Conservation (phyloP, 2,113 vertebrate species). For the Eublepharis macularius region DNA sequence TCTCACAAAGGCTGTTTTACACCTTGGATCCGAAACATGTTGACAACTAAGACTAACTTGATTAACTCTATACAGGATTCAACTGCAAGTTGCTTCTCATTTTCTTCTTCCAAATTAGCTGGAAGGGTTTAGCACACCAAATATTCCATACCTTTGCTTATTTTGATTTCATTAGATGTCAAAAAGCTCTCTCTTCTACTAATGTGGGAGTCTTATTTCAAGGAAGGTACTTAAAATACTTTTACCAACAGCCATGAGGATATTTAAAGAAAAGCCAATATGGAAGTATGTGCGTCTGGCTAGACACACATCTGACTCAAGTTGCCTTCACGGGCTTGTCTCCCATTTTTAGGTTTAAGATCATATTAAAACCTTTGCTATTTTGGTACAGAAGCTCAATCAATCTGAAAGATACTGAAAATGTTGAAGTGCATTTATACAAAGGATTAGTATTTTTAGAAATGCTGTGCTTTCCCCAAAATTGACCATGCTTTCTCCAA, state of each 20-base stretch:
- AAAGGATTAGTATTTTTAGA: background rate
- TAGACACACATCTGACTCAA: conserved; percentile 3
- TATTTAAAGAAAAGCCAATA: background rate
- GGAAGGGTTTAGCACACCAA: background rate
- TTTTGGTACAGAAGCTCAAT: background rate
- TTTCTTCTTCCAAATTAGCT: background rate
- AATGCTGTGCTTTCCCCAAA: background rate
- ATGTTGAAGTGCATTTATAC: background rate
- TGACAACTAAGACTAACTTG: no score
- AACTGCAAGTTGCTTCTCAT: background rate
- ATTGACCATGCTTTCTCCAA: background rate
- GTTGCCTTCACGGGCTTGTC: background rate
- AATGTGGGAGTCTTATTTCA: background rate
- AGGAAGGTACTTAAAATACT: background rate
- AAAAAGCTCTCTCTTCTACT: background rate
- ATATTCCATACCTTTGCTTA: background rate
- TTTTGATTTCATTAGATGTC: background rate
- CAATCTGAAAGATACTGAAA: background rate
- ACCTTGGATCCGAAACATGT: conserved; percentile 12
- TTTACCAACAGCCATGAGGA: background rate
- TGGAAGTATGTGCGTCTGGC: background rate
- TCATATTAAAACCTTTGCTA: background rate
- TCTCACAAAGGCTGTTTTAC: background rate
- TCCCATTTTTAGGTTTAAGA: conserved; percentile 2
- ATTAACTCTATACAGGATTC: no score